phyloP scores from a whole-genome alignment of 2,797 vertebrate genomes.

The Botia kubotai region DNA sequence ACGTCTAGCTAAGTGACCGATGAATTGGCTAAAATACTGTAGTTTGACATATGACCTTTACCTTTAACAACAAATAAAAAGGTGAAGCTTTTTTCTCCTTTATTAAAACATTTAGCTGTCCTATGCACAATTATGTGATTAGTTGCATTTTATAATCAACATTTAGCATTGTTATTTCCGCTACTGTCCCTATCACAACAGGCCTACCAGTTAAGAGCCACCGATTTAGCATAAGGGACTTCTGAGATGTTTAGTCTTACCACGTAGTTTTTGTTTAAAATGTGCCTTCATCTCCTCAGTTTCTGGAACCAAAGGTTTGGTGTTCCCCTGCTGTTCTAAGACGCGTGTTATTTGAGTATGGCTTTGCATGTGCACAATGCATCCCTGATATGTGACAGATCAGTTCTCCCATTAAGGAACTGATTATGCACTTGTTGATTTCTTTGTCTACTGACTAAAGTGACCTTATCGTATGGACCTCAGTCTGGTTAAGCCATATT shows the following conservation, averaged over 20 bases:
- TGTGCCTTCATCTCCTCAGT: constrained; percentile 52
- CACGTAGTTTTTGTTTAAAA: constrained; percentile 15
- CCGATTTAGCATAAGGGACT: neutral
- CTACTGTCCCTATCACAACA: neutral
- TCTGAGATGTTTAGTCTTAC: neutral
- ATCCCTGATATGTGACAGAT: constrained; percentile 27
- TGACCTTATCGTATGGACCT: constrained; percentile 75
- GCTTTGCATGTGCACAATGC: constrained; percentile 74
- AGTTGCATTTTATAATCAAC: neutral
- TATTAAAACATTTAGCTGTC: too few species aligned
- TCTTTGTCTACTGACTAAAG: constrained; percentile 68
- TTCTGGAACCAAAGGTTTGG: constrained; percentile 72
- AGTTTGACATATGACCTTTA: too few species aligned
- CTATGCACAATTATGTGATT: neutral
- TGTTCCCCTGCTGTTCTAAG: constrained; percentile 47
- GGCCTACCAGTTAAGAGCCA: neutral
- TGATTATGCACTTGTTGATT: neutral
- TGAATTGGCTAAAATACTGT: neutral
- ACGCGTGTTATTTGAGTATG: constrained; percentile 60
- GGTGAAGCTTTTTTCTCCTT: too few species aligned
- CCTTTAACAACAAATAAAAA: too few species aligned
- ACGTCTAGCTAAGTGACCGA: neutral
- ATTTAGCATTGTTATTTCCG: neutral
- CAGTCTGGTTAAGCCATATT: constrained; percentile 60
- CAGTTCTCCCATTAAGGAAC: constrained; percentile 2